These are phyloP conservation scores for Labeo rohita DNA, from an alignment of 2,113 vertebrate genomes.

Conservation along the genomic window DNA sequence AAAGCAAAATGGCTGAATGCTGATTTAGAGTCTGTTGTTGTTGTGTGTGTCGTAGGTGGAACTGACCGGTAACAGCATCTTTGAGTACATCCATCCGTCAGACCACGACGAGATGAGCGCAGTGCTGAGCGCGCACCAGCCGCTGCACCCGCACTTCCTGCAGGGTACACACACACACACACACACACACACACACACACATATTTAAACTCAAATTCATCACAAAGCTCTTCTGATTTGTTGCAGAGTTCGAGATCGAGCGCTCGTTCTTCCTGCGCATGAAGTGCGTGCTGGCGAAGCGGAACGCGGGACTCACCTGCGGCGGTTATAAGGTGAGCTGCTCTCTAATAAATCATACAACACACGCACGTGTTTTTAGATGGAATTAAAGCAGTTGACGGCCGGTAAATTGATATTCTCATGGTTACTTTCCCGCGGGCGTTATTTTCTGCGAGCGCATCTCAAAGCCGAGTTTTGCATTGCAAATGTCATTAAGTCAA, in stretches of 20 bases:
- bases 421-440: neutral
- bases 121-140: constrained; percentile 85
- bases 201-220: too few relatives aligned
- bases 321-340: constrained; percentile 91
- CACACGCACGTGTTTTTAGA: neutral
- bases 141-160: constrained; percentile 84
- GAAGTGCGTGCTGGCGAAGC: constrained; percentile 94
- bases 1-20: neutral
- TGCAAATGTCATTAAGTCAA: constrained; percentile 27
- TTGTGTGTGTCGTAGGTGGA: constrained; percentile 82
- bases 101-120: constrained; percentile 96
- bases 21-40: neutral
- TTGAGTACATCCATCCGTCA: constrained; percentile 94
- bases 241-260: constrained; percentile 90
- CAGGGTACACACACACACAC: constrained; percentile 75
- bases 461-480: neutral
- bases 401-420: neutral
- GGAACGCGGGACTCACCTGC: constrained; percentile 91
- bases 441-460: neutral
- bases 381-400: neutral
- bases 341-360: neutral
- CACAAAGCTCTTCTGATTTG: neutral
- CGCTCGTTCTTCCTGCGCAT: constrained; percentile 94
- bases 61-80: constrained; percentile 95
- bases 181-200: neutral